Evolutionary conservation across 2,888 invertebrate species (phyloP).

Genomic region (Oscheius onirici): DNA sequence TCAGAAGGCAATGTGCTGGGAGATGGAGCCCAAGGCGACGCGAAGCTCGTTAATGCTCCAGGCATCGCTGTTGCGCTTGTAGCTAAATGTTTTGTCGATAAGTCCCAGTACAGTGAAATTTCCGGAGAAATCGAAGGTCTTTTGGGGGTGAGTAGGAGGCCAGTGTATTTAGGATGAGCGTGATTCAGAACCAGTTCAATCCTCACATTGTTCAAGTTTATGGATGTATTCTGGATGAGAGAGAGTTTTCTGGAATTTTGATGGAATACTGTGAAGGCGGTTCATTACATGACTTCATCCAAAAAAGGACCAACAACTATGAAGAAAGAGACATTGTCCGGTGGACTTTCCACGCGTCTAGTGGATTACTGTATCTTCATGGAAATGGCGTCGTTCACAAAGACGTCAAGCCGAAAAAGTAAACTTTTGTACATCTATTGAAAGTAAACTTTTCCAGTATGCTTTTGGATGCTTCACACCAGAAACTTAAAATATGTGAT

Average conservation of each 20-base stretch:
- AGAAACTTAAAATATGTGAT: not conserved
- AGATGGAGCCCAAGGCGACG: too few relatives aligned
- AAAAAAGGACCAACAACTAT: not conserved
- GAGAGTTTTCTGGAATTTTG: not conserved
- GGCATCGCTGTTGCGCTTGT: not conserved
- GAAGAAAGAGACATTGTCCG: not conserved
- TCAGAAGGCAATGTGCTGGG: too few relatives aligned
- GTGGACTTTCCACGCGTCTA: not conserved
- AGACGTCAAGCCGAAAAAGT: not conserved
- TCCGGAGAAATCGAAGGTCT: not conserved
- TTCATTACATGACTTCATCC: too few relatives aligned
- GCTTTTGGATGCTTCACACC: not conserved
- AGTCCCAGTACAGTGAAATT: not conserved
- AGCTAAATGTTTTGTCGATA: not conserved
- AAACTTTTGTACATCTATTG: not conserved
- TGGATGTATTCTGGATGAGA: constrained; percentile 9
- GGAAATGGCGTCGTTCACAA: not conserved
- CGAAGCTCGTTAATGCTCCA: not conserved
- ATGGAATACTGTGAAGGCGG: constrained; percentile 13
- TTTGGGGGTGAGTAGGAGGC: not conserved
- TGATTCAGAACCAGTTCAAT: constrained; percentile 2
- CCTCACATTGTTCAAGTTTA: constrained; percentile 8
- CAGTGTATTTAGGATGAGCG: not conserved
- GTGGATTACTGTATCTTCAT: not conserved
- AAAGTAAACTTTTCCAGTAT: not conserved